Evolutionary conservation across 2,113 vertebrate genomes (phyloP), one percentile per base, ranked within the genome.

Genomic region (Dissostichus mawsoni): DNA sequence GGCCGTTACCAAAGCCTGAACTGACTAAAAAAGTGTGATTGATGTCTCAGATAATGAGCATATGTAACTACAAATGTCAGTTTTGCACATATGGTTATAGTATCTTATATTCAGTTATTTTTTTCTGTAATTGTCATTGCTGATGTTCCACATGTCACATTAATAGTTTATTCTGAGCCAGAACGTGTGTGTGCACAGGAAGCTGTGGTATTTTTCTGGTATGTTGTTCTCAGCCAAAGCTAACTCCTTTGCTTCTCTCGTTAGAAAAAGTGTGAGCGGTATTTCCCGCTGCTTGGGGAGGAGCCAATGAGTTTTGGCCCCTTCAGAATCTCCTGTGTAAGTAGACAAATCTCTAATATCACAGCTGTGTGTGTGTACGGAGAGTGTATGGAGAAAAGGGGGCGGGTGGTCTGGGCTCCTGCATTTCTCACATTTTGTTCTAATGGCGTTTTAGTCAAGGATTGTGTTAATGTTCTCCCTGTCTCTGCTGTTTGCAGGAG

Each of bases 251-350:
- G 83, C 79, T 87, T 92, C 76, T 85, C 67, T 86, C 41, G 69
- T 93, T 92, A 99, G 98, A 99, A 99, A 98, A 99, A 99, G 90
- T 99, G 98, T 94, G 98, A 99, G 81, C 96, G 97, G 64, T 99
- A 99, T 87, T 99, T 96, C 95, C 98, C 98, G 11, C 86, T 95
- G 61, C 93, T 92, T 59, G 95, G 95, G 83, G 98, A 98, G 87
- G 95, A 97, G 82, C 92, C 96, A 63, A 85, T 98, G 92, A 95
- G 86, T 47, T 98, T 98, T 88, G 97, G 96, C 84, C 96, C 98
- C 33, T 99, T 99, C 94, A 95, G 92, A 93, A 96, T 99, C 95
- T 97, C 97, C 73, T 99, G 96, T 94, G 98, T 99, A 95, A 98
- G 98, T 98, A 51, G 44, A 82, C 41, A 5, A 17, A 61, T 72